Conservation (phyloP, 2,888 invertebrate genomes). For the Aquatica leii region DNA sequence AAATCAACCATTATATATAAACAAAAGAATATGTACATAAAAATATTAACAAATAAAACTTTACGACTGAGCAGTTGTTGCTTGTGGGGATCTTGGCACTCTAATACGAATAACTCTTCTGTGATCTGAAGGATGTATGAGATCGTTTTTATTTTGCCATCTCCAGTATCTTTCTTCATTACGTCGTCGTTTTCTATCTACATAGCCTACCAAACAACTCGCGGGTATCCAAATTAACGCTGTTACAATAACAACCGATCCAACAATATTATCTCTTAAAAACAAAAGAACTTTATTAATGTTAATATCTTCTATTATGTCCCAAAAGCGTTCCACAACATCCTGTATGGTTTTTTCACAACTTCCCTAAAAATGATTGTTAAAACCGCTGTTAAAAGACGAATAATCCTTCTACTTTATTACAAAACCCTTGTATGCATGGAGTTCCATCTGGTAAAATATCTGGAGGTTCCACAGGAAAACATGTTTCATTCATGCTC, state of each 20-base stretch:
- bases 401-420: conserved; percentile 72
- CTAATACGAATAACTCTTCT: conserved; percentile 74
- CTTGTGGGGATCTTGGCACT: conserved; percentile 48
- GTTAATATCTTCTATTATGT: conserved; percentile 95
- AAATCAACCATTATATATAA: neutral
- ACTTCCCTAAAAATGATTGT: conserved; percentile 71
- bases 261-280: conserved; percentile 92
- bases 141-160: conserved; percentile 75
- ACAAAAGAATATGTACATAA: too few species aligned
- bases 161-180: conserved; percentile 75
- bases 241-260: conserved; percentile 88
- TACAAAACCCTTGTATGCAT: conserved; percentile 96
- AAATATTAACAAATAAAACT: too few species aligned
- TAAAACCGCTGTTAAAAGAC: neutral
- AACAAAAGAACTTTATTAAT: conserved; percentile 91
- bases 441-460: conserved; percentile 93
- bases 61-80: conserved; percentile 4
- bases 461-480: conserved; percentile 87
- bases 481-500: conserved; percentile 90
- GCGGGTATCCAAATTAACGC: conserved; percentile 96
- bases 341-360: conserved; percentile 96
- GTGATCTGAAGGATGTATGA: conserved; percentile 78
- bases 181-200: conserved; percentile 78
- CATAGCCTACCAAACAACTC: conserved; percentile 86
- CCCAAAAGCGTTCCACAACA: conserved; percentile 96